These are phyloP conservation scores for Pachyseris speciosa DNA, from an alignment of 64 coral and sea anemone genomes.

Conservation along the genomic window DNA sequence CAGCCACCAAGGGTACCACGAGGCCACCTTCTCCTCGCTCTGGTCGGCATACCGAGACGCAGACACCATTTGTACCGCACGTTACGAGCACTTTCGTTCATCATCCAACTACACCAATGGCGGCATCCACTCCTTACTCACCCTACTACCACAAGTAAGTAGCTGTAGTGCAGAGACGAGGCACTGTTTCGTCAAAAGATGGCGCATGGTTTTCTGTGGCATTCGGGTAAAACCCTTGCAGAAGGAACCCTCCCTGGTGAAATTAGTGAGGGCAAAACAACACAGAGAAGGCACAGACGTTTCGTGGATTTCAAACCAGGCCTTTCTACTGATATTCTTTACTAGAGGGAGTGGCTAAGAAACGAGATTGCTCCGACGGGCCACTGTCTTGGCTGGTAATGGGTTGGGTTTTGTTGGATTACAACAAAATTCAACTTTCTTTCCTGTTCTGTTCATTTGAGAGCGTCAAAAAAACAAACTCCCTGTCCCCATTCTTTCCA, in stretches of 20 bases:
- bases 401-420: too few species aligned
- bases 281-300: too few species aligned
- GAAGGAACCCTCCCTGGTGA: too few species aligned
- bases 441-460: not conserved
- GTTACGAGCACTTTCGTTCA: conserved; percentile 31
- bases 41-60: conserved; percentile 62
- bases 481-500: not conserved
- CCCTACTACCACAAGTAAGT: conserved; percentile 92
- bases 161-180: not conserved
- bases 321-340: too few species aligned
- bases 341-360: too few species aligned
- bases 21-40: conserved; percentile 5
- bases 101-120: conserved; percentile 75
- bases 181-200: not conserved
- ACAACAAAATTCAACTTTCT: too few species aligned
- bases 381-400: too few species aligned
- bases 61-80: conserved; percentile 55
- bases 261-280: too few species aligned
- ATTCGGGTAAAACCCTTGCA: too few species aligned
- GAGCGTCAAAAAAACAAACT: too few species aligned
- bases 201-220: not conserved
- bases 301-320: too few species aligned
- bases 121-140: conserved; percentile 88
- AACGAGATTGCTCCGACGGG: too few species aligned
- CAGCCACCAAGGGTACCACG: conserved; percentile 33